Evolutionary conservation across 2,113 vertebrate genomes (phyloP).

Genomic region (Zapus hudsonius): DNA sequence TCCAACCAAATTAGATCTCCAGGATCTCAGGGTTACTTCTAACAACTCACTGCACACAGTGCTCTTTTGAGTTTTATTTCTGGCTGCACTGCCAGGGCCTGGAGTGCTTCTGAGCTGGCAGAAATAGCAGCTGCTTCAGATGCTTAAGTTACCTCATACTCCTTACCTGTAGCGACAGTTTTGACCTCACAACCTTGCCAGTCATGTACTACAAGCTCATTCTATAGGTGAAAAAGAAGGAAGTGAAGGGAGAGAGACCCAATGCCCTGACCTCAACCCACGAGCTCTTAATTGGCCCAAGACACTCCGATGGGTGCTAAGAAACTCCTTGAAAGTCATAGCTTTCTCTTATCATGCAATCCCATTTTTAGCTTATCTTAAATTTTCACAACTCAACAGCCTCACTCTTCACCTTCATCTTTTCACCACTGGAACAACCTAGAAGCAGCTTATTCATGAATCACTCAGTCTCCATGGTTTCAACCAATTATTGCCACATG

Average conservation of each 20-base stretch:
- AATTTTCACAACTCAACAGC: background rate
- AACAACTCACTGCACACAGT: background rate
- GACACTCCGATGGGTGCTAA: background rate
- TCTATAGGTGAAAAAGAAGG: conserved; percentile 5
- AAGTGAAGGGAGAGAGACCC: background rate
- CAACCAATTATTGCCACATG: background rate
- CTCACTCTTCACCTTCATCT: background rate
- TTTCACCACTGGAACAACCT: background rate
- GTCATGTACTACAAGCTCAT: background rate
- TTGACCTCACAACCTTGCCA: background rate
- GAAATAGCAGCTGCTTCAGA: background rate
- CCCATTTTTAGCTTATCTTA: background rate
- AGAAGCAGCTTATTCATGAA: background rate
- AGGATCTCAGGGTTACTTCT: conserved; percentile 6
- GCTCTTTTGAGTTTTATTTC: background rate
- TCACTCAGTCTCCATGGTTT: background rate
- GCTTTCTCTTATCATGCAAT: background rate
- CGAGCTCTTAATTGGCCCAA: too few species aligned
- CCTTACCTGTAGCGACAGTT: background rate
- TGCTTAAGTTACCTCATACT: background rate
- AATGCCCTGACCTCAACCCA: background rate
- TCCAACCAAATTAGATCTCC: background rate
- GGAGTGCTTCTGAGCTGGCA: background rate
- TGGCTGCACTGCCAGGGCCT: background rate
- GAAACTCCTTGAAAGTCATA: background rate